A percentile compares a stretch with the other conserved stretches of the same genome.
phyloP scores from a whole-genome alignment of 1,140 invertebrate species.

The Drosophila obscura region DNA sequence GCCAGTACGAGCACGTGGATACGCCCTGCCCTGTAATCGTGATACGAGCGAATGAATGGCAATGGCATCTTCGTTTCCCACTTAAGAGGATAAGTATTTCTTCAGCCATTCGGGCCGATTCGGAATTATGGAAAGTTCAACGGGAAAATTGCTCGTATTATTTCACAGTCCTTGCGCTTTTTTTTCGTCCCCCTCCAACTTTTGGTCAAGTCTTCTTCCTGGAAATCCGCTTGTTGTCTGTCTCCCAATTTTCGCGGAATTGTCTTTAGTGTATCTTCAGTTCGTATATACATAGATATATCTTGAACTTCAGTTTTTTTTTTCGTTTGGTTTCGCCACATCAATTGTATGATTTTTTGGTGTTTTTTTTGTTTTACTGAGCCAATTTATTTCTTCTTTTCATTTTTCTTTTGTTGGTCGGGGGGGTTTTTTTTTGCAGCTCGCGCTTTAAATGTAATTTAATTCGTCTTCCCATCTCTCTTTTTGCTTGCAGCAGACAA shows the following conservation, averaged over 20 bases:
- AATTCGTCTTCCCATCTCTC: slow-evolving; percentile 77
- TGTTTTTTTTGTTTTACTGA: slow-evolving; percentile 10
- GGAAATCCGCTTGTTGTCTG: too few species aligned
- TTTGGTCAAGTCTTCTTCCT: too few species aligned
- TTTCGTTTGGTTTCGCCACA: slow-evolving; percentile 31
- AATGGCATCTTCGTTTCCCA: slow-evolving; percentile 66
- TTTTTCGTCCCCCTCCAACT: too few species aligned
- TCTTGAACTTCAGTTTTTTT: slow-evolving; percentile 3
- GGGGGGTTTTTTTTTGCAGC: slow-evolving; percentile 23
- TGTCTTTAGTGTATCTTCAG: slow-evolving; percentile 21
- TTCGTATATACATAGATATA: slow-evolving; percentile 1
- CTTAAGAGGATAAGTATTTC: slow-evolving; percentile 45
- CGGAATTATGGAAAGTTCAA: slow-evolving; percentile 29
- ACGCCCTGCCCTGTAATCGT: slow-evolving; percentile 46
- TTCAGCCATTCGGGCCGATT: slow-evolving; percentile 19
- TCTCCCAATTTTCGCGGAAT: not conserved
- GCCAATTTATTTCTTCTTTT: slow-evolving; percentile 40
- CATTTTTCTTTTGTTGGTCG: slow-evolving; percentile 20
- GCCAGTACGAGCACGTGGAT: too few species aligned
- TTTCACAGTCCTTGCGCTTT: slow-evolving; percentile 19
- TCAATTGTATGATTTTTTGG: slow-evolving; percentile 42
- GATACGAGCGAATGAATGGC: slow-evolving; percentile 59
- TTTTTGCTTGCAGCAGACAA: slow-evolving; percentile 56
- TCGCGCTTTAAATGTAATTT: slow-evolving; percentile 79
- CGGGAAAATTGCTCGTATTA: slow-evolving; percentile 26